These are phyloP conservation scores for Phorcus lineatus DNA, from an alignment of 2,888 invertebrate species.

Conservation along the genomic window DNA sequence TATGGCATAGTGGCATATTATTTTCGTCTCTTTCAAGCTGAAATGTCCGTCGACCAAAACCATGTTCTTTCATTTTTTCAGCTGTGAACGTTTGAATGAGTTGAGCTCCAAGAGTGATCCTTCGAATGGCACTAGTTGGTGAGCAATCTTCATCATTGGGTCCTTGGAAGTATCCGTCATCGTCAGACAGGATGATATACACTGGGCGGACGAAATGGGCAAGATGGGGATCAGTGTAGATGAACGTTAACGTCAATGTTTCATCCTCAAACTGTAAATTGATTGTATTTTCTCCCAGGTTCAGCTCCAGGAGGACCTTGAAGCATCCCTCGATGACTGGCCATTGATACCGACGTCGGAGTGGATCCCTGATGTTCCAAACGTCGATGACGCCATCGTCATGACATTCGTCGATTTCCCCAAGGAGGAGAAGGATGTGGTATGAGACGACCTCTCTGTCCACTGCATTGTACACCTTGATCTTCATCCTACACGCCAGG, in stretches of 20 bases:
- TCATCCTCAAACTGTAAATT: constrained; percentile 78
- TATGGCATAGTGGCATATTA: constrained; percentile 80
- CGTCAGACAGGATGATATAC: constrained; percentile 88
- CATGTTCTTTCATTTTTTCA: constrained; percentile 89
- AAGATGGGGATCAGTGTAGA: constrained; percentile 53
- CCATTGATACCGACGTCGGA: constrained; percentile 76
- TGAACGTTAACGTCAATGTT: constrained; percentile 55
- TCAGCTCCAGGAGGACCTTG: constrained; percentile 82
- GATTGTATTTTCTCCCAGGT: constrained; percentile 81
- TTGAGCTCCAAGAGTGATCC: constrained; percentile 85
- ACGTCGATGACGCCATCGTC: constrained; percentile 63
- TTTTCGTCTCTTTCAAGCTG: constrained; percentile 83
- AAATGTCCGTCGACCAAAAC: constrained; percentile 88
- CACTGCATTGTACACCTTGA: constrained; percentile 64
- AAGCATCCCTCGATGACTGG: constrained; percentile 83
- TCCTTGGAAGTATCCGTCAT: constrained; percentile 87
- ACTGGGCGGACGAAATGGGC: constrained; percentile 82
- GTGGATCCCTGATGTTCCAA: constrained; percentile 50
- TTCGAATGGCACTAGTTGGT: constrained; percentile 83
- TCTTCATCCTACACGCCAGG: constrained; percentile 53
- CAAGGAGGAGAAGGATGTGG: constrained; percentile 67
- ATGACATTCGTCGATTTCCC: constrained; percentile 63
- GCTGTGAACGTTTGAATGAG: constrained; percentile 90
- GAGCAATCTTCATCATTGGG: constrained; percentile 81
- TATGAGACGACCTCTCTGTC: constrained; percentile 63